A percentile compares a stretch with the other conserved stretches of the same genome.
Evolutionary conservation across 2,797 vertebrate genomes (phyloP).

Genomic region (Helicolenus hilgendorfi): DNA sequence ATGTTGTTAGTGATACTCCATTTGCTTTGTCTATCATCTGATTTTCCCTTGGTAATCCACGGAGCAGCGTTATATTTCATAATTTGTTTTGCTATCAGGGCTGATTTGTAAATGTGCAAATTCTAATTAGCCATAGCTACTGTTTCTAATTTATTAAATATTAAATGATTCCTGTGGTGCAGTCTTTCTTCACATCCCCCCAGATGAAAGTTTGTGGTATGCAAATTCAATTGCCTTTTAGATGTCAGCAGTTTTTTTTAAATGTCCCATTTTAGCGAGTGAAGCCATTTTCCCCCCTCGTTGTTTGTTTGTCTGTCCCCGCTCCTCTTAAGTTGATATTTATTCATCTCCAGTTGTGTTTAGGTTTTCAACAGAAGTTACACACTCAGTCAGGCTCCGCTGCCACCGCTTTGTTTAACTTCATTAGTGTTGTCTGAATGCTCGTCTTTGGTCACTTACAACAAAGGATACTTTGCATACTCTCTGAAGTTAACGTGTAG

Average conservation of each 20-base stretch:
- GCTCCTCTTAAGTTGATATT: constrained; percentile 92
- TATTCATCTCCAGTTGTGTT: constrained; percentile 92
- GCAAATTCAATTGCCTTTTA: constrained; percentile 94
- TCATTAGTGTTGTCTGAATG: constrained; percentile 94
- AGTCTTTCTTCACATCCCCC: constrained; percentile 92
- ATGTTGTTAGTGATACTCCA: constrained; percentile 98
- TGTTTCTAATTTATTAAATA: constrained; percentile 98
- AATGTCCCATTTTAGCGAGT: constrained; percentile 88
- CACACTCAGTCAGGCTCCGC: constrained; percentile 91
- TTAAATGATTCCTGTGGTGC: constrained; percentile 98
- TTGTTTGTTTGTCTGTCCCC: constrained; percentile 88
- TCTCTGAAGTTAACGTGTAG: constrained; percentile 88
- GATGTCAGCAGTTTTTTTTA: constrained; percentile 93
- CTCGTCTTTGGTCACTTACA: constrained; percentile 89
- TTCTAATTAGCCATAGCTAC: constrained; percentile 99
- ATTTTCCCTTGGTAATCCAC: constrained; percentile 94
- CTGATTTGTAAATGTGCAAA: constrained; percentile 99
- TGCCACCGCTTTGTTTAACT: constrained; percentile 92
- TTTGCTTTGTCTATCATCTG: constrained; percentile 99
- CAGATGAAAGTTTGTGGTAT: constrained; percentile 97
- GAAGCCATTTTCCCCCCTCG: constrained; percentile 78
- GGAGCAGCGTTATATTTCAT: constrained; percentile 99
- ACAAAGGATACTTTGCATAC: constrained; percentile 87
- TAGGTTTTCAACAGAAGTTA: constrained; percentile 90
- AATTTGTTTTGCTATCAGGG: constrained; percentile 99